These are phyloP conservation scores for Pantherophis vulpinus DNA, from an alignment of 2,797 vertebrate genomes.

Conservation along the genomic window DNA sequence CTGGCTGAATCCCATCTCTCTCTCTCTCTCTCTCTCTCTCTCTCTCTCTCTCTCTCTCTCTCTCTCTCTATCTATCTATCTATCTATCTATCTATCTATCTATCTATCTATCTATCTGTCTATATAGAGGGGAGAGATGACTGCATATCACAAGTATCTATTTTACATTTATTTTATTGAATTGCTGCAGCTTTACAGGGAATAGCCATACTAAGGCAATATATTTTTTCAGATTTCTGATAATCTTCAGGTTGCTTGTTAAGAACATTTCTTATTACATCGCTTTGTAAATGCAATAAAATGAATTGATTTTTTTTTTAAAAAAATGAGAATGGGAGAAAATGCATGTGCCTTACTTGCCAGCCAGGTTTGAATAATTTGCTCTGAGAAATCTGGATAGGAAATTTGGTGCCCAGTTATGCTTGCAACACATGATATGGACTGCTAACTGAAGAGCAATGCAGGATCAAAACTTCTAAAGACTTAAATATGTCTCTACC, in stretches of 20 bases:
- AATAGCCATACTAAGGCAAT: background rate
- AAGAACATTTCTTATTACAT: background rate
- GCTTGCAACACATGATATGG: background rate
- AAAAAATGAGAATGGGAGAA: background rate
- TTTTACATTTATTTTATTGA: background rate
- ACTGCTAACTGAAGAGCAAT: background rate
- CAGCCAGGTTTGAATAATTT: background rate
- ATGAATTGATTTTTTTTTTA: background rate
- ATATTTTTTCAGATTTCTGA: background rate
- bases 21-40: rapidly evolving
- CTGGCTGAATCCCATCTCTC: no score
- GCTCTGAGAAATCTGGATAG: background rate
- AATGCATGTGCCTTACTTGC: background rate
- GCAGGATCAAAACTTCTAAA: background rate
- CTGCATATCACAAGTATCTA: background rate
- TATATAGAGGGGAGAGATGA: background rate
- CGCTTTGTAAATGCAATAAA: background rate
- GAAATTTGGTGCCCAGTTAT: background rate
- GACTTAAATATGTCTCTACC: background rate
- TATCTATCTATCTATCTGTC: no score
- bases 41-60: no score
- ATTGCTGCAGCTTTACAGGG: background rate
- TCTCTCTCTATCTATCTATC: no score
- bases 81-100: no score
- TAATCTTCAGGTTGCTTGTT: background rate